Percentiles rank a stretch among this genome's conserved stretches.
phyloP scores from a whole-genome alignment of 2,888 invertebrate genomes.

The Cyaniris semiargus region DNA sequence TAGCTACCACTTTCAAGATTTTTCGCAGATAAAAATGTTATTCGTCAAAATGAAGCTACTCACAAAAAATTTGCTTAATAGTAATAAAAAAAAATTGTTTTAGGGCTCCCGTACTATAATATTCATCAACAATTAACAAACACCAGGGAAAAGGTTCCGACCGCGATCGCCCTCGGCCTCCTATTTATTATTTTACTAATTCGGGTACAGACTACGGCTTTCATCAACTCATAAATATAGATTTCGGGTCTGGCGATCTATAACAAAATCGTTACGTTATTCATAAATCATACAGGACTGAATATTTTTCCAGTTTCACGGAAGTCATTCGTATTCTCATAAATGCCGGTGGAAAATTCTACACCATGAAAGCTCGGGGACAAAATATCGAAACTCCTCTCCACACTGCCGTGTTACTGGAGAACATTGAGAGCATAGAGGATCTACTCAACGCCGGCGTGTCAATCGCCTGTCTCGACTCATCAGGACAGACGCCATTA shows the following conservation, averaged over 20 bases:
- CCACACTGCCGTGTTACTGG: slow-evolving; percentile 75
- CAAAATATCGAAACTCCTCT: slow-evolving; percentile 66
- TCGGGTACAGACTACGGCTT: neutral
- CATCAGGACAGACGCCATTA: slow-evolving; percentile 70
- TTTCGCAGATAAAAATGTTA: no score
- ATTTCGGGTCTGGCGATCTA: neutral
- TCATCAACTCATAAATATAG: slow-evolving; percentile 22
- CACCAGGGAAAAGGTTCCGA: neutral
- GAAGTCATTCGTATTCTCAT: slow-evolving; percentile 58
- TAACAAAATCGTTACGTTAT: neutral
- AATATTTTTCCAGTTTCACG: slow-evolving; percentile 51
- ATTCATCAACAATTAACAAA: slow-evolving; percentile 22
- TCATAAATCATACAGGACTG: neutral
- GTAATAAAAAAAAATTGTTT: no score
- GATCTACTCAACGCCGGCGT: slow-evolving; percentile 67
- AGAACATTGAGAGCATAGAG: slow-evolving; percentile 64
- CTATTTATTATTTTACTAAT: slow-evolving; percentile 22
- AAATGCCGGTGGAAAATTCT: slow-evolving; percentile 52
- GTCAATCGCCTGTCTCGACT: slow-evolving; percentile 63
- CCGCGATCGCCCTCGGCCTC: slow-evolving; percentile 2
- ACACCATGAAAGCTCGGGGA: slow-evolving; percentile 52
- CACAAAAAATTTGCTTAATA: no score
- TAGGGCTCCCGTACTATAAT: no score
- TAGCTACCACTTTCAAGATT: no score
- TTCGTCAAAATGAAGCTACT: no score